phyloP scores from a whole-genome alignment of 2,888 invertebrate genomes.

The Brenthis ino region DNA sequence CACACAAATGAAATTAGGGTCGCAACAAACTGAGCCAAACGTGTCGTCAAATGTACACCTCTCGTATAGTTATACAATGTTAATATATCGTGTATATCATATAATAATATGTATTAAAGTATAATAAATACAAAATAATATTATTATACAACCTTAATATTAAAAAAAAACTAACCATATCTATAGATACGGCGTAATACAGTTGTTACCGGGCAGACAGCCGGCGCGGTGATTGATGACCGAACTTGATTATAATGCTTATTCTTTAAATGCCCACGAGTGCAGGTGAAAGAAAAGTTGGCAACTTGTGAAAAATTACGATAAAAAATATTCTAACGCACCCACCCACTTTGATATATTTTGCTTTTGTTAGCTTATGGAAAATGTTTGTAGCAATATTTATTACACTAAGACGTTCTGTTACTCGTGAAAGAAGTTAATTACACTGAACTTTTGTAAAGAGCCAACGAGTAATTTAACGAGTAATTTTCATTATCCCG shows the following conservation, averaged over 20 bases:
- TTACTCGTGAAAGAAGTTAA: too few species aligned
- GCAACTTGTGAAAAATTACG: slow-evolving; percentile 14
- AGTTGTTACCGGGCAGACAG: slow-evolving; percentile 54
- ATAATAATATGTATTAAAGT: too few species aligned
- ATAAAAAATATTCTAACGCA: background rate
- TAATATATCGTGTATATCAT: too few species aligned
- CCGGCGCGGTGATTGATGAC: slow-evolving; percentile 72
- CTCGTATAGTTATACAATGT: too few species aligned
- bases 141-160: background rate
- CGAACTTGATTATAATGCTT: slow-evolving; percentile 70
- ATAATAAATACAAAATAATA: too few species aligned
- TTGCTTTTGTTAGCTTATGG: background rate
- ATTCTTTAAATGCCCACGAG: slow-evolving; percentile 41
- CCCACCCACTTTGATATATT: background rate
- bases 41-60: too few species aligned
- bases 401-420: too few species aligned
- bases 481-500: too few species aligned
- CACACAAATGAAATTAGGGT: too few species aligned
- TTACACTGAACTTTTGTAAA: too few species aligned
- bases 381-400: background rate
- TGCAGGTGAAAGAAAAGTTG: slow-evolving; percentile 30
- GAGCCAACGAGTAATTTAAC: too few species aligned
- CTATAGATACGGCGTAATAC: slow-evolving; percentile 47
- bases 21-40: too few species aligned
- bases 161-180: slow-evolving; percentile 1